Evolutionary conservation across 2,797 vertebrate species (phyloP).

Genomic region (Jordanella pulchra): DNA sequence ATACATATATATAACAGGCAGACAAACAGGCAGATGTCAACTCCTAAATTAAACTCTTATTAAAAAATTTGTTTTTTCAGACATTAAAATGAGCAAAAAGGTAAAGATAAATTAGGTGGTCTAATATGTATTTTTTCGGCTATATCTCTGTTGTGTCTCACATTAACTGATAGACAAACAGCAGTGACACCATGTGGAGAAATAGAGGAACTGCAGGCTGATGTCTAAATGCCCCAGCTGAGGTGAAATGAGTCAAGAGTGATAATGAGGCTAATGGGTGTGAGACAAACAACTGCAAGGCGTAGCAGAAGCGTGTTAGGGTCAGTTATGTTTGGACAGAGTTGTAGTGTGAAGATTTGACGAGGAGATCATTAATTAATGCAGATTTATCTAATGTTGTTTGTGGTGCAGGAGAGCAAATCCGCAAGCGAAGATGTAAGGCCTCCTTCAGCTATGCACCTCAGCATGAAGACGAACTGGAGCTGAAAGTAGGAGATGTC

Average conservation of each 20-base stretch:
- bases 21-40: too few species aligned
- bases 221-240: slow-evolving; percentile 11
- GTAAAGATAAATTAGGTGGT: too few species aligned
- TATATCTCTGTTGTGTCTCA: neutral
- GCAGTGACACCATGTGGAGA: slow-evolving; percentile 52
- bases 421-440: slow-evolving; percentile 91
- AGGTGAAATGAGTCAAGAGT: slow-evolving; percentile 38
- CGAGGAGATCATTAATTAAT: neutral
- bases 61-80: too few species aligned
- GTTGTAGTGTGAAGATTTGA: slow-evolving; percentile 3
- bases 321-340: slow-evolving; percentile 13
- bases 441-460: slow-evolving; percentile 96
- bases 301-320: neutral
- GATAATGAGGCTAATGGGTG: slow-evolving; percentile 45
- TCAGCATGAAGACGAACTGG: slow-evolving; percentile 96
- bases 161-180: neutral
- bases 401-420: slow-evolving; percentile 83
- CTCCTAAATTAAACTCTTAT: too few species aligned
- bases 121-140: too few species aligned
- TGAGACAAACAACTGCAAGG: slow-evolving; percentile 34
- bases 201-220: slow-evolving; percentile 9
- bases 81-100: too few species aligned
- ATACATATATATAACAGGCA: too few species aligned
- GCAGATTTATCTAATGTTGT: slow-evolving; percentile 21
- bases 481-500: slow-evolving; percentile 94